These are phyloP conservation scores for Ichneumoninae sp. DNA, from an alignment of 2,888 invertebrate species.

Conservation along the genomic window DNA sequence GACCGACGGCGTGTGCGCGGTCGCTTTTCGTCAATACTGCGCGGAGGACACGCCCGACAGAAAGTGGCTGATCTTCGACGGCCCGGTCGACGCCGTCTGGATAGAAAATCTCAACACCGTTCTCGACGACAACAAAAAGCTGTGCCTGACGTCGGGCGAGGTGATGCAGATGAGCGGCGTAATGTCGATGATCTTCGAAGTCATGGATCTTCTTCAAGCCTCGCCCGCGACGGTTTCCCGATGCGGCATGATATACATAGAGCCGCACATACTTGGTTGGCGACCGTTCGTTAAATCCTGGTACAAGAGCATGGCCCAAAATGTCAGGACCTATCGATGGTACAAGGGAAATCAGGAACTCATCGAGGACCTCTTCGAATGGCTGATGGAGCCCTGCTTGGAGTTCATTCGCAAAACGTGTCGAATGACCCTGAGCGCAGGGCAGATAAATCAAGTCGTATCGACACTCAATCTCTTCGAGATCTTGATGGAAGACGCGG, in stretches of 20 bases:
- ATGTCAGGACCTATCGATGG: slow-evolving; percentile 85
- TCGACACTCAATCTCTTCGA: slow-evolving; percentile 91
- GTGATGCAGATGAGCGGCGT: slow-evolving; percentile 92
- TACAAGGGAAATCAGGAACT: slow-evolving; percentile 86
- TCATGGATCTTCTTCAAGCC: slow-evolving; percentile 93
- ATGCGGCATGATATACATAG: slow-evolving; percentile 96
- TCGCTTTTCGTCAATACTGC: slow-evolving; percentile 91
- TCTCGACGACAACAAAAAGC: slow-evolving; percentile 94
- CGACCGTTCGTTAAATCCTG: slow-evolving; percentile 92
- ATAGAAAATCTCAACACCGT: slow-evolving; percentile 96
- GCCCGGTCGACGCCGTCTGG: slow-evolving; percentile 96
- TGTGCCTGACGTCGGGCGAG: slow-evolving; percentile 94
- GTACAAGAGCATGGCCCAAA: slow-evolving; percentile 88
- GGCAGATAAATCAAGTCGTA: slow-evolving; percentile 89
- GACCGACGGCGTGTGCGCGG: slow-evolving; percentile 94
- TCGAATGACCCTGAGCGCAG: slow-evolving; percentile 87
- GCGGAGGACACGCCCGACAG: slow-evolving; percentile 90
- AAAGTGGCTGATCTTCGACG: slow-evolving; percentile 97
- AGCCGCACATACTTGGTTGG: slow-evolving; percentile 93
- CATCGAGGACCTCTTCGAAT: slow-evolving; percentile 88
- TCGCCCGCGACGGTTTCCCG: slow-evolving; percentile 95
- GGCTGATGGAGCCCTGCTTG: slow-evolving; percentile 92
- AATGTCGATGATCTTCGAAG: slow-evolving; percentile 96
- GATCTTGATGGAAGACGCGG: slow-evolving; percentile 91
- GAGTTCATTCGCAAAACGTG: slow-evolving; percentile 91